Evolutionary conservation across 2,797 vertebrate genomes (phyloP), one percentile per base, ranked within the genome.

Genomic region (Pelobates cultripes): DNA sequence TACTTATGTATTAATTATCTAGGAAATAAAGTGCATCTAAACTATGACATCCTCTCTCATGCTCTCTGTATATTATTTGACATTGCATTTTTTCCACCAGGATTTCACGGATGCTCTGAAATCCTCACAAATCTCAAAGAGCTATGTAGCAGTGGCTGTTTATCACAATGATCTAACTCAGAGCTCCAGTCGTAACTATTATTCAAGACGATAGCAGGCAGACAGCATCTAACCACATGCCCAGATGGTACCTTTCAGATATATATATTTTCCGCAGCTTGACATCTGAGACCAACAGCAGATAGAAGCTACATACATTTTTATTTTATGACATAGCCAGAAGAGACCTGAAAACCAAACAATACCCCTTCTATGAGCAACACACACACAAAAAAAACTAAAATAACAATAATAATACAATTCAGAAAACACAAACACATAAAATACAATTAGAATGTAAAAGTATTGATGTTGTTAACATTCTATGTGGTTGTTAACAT

Each of bases 211-310:
- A 79, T 71, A 67, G 77, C 67, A 72, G 66, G 60, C 82, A 70
- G 66, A 55, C 53, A 84, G 66, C 42, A 84, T 70, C 45, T 43
- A 79, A 64, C 77, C 73, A 75, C 67, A 84, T 79, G 82, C 72
- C 64, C 77, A 84, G 77, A 84, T 84, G 82, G 82, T 70, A 75
- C 41, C 61, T 78, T 60, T 79, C 45, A 67, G 41, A 66, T 63
- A 64, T 71, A 79, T 79, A 79, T 71, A 75, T 79, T 84, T 84
- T 84, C 72, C 77, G 70, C 77, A 84, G 82, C 82, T 75, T 84
- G 82, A 79, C 57, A 76, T 79, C 47, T 41, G n/a, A 84, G 77
- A 79, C 57, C 43, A 40, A 69, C 73, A 79, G 77, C 76, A 79
- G 82, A 15, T 78, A 78, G 60, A 78, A 60, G 51, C 71, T 75